A percentile compares a stretch with the other conserved stretches of the same genome.
Conservation (phyloP, 35 echinoderm and acorn worm genomes). For the Chiridota heheva region DNA sequence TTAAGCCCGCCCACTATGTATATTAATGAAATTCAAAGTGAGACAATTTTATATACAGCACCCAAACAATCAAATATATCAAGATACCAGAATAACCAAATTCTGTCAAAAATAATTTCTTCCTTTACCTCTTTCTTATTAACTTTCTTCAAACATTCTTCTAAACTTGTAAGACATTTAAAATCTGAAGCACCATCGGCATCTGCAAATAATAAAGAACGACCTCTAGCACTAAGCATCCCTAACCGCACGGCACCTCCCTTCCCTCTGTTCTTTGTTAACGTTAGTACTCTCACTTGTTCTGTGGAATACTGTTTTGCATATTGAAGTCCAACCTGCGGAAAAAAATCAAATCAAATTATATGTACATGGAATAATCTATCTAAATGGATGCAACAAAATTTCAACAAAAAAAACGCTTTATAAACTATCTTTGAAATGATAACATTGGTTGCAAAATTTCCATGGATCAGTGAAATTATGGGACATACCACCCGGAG, state of each 20-base stretch:
- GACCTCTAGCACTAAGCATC: constrained; percentile 93
- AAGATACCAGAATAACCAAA: too few relatives aligned
- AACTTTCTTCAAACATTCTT: constrained; percentile 72
- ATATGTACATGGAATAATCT: background rate
- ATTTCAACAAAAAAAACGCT: background rate
- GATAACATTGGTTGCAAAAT: background rate
- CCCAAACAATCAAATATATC: too few relatives aligned
- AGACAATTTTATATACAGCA: too few relatives aligned
- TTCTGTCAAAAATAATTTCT: background rate
- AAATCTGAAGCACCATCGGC: constrained; percentile 99
- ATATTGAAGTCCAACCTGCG: constrained; percentile 86
- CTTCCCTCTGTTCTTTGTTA: constrained; percentile 85
- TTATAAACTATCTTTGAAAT: background rate
- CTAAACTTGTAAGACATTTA: constrained; percentile 70
- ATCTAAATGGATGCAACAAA: background rate
- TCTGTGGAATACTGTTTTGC: constrained; percentile 73
- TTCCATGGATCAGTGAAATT: background rate
- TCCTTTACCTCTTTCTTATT: constrained; percentile 64
- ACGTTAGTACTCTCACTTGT: constrained; percentile 72
- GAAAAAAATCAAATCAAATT: background rate
- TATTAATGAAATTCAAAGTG: too few relatives aligned
- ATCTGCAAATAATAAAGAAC: constrained; percentile 88
- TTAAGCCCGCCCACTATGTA: too few relatives aligned
- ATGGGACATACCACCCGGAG: background rate
- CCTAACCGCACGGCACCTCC: constrained; percentile 90